Conservation (phyloP, 2,113 vertebrate genomes). For the Bufo bufo region DNA sequence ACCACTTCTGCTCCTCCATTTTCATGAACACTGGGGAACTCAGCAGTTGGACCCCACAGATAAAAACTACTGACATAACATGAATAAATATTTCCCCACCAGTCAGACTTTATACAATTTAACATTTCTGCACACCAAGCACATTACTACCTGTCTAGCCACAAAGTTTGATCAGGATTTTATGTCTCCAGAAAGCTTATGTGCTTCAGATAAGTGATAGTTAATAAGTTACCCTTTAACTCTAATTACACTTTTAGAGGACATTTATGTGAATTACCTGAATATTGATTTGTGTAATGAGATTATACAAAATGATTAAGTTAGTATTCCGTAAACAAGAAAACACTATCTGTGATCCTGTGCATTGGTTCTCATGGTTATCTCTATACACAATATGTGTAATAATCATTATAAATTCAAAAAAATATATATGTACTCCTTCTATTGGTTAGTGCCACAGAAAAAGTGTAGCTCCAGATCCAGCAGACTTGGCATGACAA, state of each 20-base stretch:
- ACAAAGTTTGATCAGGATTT: constrained; percentile 8
- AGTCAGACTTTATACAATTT: no score
- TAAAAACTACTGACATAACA: no score
- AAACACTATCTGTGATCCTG: background rate
- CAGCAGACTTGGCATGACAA: no score
- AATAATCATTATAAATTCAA: background rate
- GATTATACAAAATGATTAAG: background rate
- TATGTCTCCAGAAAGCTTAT: constrained; percentile 46
- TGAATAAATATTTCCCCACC: background rate
- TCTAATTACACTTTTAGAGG: constrained; percentile 26
- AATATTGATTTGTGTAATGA: background rate
- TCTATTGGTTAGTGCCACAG: no score
- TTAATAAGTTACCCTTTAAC: constrained; percentile 50
- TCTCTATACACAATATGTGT: background rate
- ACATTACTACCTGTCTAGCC: constrained; percentile 38
- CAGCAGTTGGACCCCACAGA: no score
- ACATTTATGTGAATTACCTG: constrained; percentile 33
- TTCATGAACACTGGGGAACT: no score
- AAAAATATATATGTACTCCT: no score
- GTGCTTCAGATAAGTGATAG: constrained; percentile 45
- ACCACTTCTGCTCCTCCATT: no score
- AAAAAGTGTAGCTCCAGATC: no score
- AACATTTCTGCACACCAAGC: background rate
- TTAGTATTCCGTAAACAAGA: background rate
- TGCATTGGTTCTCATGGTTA: background rate